Base-by-base conservation (phyloP, 2,888 invertebrate genomes). In the Julus scandinavius region DNA sequence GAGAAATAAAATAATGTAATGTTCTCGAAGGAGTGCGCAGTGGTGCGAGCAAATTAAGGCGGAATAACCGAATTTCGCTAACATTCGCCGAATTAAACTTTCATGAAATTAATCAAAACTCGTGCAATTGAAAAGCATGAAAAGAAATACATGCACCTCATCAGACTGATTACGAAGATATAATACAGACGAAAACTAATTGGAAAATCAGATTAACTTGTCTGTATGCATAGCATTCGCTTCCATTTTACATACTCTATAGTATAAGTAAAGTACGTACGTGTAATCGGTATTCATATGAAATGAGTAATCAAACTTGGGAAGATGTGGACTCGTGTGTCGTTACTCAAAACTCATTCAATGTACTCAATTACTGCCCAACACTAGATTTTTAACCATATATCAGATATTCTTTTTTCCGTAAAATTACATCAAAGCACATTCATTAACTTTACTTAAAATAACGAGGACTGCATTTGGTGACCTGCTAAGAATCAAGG, bases 1-100 rank as follows among this genome's bases (percentile, higher is more conserved):
- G 17, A 54, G 54, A 54, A 17, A 54, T 54, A 13, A 54, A 54
- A 54, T 54, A 15, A 11, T 54, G 54, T 17, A 54, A 17, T 54
- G 54, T 13, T 9, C 54, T 54, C 54, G 13, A 54, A 54, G 11
- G 54, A 54, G 54, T 15, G 9, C 54, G 54, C 54, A 54, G 54
- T 54, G 54, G 17, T 54, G 54, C 54, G 11, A 54, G 54, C 54
- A 54, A 54, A 54, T 54, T 54, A 54, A 13, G 54, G 54, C 9
- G 54, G 54, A 54, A 54, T 54, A 54, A 54, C 15, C 13, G 54
- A 54, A 54, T 54, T 54, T 54, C 4, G 11, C 54, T 17, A 54
- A 54, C 54, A 54, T 54, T 54, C 54, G 54, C 54, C 54, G 54
- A 54, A 54, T 54, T 54, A 54, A 54, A 54, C 54, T 54, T 54